Evolutionary conservation across 2,888 invertebrate species (phyloP).

Genomic region (Branchipolynoe longqiensis): DNA sequence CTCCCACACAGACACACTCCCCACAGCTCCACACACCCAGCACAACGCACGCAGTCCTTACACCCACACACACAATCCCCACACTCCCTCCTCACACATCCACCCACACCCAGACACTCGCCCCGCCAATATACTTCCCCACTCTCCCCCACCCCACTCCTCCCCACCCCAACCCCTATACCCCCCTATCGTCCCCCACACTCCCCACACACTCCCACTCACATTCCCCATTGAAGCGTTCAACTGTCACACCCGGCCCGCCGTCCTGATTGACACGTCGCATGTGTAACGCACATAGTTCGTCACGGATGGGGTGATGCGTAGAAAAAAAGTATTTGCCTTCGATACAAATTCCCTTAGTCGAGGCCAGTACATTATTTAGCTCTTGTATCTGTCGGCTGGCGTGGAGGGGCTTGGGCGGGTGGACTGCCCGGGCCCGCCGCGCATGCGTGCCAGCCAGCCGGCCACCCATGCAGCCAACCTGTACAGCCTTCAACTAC

Average conservation of each 20-base stretch:
- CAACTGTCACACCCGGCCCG: slow-evolving; percentile 29
- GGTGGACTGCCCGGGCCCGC: slow-evolving; percentile 17
- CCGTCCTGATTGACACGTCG: slow-evolving; percentile 10
- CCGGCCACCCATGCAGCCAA: no score
- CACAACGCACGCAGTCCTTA: not conserved
- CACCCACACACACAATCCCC: not conserved
- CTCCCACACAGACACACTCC: not conserved
- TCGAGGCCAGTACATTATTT: slow-evolving; percentile 3
- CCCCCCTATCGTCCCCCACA: not conserved
- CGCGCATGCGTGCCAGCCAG: slow-evolving; percentile 22
- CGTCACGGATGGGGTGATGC: not conserved
- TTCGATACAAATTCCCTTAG: slow-evolving; percentile 12
- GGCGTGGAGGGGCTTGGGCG: not conserved
- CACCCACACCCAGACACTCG: not conserved
- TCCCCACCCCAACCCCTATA: not conserved
- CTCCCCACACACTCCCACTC: not conserved
- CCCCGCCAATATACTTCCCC: not conserved
- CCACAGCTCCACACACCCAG: not conserved
- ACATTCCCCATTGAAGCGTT: slow-evolving; percentile 16
- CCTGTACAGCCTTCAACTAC: no score
- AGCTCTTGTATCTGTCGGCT: slow-evolving; percentile 9
- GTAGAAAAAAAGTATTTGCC: not conserved
- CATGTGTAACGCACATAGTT: slow-evolving; percentile 13
- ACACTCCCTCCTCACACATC: not conserved
- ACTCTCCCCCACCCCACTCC: not conserved